Conservation (phyloP, 2,888 invertebrate genomes). For the Drosophila fulvimacula region DNA sequence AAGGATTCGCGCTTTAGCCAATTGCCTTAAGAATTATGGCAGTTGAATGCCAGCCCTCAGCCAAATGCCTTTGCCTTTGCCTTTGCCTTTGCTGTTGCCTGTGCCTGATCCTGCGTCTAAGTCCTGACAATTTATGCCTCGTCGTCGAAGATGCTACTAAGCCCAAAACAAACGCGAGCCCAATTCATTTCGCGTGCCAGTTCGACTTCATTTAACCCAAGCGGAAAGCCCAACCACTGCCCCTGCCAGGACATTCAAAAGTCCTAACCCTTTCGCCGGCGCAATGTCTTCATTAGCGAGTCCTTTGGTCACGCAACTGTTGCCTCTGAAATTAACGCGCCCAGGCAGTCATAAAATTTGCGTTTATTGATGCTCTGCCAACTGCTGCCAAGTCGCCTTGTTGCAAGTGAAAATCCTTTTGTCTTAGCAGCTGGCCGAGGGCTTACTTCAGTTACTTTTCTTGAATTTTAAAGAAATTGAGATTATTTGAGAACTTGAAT, state of each 20-base stretch:
- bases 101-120: constrained; percentile 39
- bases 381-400: constrained; percentile 46
- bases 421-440: constrained; percentile 54
- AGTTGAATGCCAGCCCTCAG: constrained; percentile 55
- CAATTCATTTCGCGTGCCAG: constrained; percentile 79
- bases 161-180: constrained; percentile 67
- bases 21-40: constrained; percentile 75
- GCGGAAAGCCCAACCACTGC: constrained; percentile 12
- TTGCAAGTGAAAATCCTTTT: constrained; percentile 63
- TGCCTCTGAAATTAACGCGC: constrained; percentile 70
- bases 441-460: not conserved
- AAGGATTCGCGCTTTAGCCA: constrained; percentile 30
- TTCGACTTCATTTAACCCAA: constrained; percentile 83
- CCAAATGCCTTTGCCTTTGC: constrained; percentile 56
- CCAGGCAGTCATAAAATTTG: constrained; percentile 74
- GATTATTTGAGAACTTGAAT: no score
- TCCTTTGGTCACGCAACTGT: constrained; percentile 80
- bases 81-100: constrained; percentile 14
- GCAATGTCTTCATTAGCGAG: constrained; percentile 74
- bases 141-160: constrained; percentile 72
- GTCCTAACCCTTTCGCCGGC: constrained; percentile 57
- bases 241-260: constrained; percentile 9
- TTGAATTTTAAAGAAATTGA: not conserved
- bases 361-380: constrained; percentile 77
- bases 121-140: constrained; percentile 69